Evolutionary conservation across 2,113 vertebrate genomes (phyloP), one percentile per base, ranked within the genome.

Genomic region (Corydoras maculifer): DNA sequence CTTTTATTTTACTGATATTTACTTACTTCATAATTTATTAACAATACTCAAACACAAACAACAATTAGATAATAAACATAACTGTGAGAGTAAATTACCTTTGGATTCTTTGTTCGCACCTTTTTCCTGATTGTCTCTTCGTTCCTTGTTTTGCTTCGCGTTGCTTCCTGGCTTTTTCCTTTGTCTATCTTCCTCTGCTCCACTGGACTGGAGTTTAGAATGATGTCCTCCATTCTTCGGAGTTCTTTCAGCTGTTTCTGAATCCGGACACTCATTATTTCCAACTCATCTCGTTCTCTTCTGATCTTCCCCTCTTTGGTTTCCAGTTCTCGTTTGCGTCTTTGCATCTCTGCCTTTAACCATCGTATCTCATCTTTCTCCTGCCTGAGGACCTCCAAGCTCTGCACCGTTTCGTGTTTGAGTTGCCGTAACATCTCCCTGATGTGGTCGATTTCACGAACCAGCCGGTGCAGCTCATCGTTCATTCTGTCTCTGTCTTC

Each of bases 181-280:
- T 25, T 30, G 59, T 63, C 18, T 43, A 63, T 31, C 29, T 31
- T 68, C 61, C 29, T 49, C 31, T 75, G 61, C 15, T 65, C 0
- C 50, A 1, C 18, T 51, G 8, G 13, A 9, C 32, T 69, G 13
- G 51, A 53, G 13, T 66, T 64, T 18, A 62, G 58, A 58, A 69
- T 65, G 3, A 69, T 60, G 13, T 72, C 70, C 60, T 69, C 13
- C 63, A 30, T 69, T 31, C 64, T 14, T 53, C 74, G 65, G 59
- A 82, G 30, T n/a, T 81, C 77, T n/a, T 76, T 32, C 58, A 35
- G 74, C 70, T 75, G 69, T 49, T 58, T 54, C 69, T 79, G 68
- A 54, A 79, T 65, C 55, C 49, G 71, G 31, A 59, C 43, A 50
- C 62, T 76, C 73, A 79, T 65, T 8, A 67, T 48, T 68, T 82